Evolutionary conservation across 2,888 invertebrate species (phyloP).

Genomic region (Pseudococcus jackbeardsleyi): DNA sequence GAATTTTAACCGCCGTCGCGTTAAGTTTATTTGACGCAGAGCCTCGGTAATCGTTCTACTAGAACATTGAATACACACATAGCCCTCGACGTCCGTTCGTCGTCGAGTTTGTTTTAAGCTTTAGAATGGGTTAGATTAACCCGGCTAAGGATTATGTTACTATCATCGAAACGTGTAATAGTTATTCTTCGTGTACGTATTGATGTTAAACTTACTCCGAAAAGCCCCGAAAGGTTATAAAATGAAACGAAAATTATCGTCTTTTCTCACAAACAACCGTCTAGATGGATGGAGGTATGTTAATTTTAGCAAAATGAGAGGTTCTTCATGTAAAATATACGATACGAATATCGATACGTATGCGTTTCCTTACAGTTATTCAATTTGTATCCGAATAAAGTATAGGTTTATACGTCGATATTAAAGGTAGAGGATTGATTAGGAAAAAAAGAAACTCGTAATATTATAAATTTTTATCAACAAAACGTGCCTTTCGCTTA

Average conservation of each 20-base stretch:
- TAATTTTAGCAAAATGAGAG: background rate
- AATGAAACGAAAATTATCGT: background rate
- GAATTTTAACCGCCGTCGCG: conserved; percentile 16
- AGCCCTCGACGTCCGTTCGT: background rate
- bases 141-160: conserved; percentile 18
- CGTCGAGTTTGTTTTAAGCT: conserved; percentile 28
- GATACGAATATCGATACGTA: too few relatives aligned
- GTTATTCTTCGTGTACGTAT: background rate
- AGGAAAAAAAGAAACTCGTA: background rate
- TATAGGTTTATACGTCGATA: background rate
- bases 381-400: background rate
- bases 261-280: background rate
- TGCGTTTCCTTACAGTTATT: background rate
- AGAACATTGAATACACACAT: conserved; percentile 26
- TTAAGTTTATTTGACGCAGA: conserved; percentile 18
- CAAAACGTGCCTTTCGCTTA: conserved; percentile 10
- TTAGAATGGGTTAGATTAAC: conserved; percentile 12
- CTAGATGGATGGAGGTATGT: background rate
- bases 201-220: background rate
- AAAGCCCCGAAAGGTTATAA: background rate
- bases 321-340: too few relatives aligned
- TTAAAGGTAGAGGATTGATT: conserved; percentile 17
- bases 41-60: conserved; percentile 23
- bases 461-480: conserved; percentile 37
- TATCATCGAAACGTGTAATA: conserved; percentile 36